phyloP scores from a whole-genome alignment of 2,113 vertebrate species.

The Lycocorax pyrrhopterus region DNA sequence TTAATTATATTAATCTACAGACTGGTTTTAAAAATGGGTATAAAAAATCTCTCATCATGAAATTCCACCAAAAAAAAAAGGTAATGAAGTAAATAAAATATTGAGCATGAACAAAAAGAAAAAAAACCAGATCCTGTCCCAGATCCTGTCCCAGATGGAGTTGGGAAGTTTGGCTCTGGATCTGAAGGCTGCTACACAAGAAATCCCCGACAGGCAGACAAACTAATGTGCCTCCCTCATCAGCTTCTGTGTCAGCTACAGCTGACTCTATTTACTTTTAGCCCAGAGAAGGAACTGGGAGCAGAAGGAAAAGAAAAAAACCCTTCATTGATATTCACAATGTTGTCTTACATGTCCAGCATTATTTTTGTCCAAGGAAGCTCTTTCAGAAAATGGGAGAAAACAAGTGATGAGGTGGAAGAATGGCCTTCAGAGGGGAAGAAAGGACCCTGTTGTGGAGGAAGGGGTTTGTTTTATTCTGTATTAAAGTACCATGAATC shows the following conservation, averaged over 20 bases:
- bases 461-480: not conserved
- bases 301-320: not conserved
- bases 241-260: slow-evolving; percentile 51
- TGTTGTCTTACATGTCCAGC: slow-evolving; percentile 22
- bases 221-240: slow-evolving; percentile 20
- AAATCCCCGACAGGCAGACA: not conserved
- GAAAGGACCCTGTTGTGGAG: not conserved
- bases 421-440: not conserved
- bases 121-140: not conserved
- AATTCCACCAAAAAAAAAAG: not conserved
- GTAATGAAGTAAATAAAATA: not conserved
- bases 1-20: not conserved
- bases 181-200: slow-evolving; percentile 20
- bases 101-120: not conserved
- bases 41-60: not conserved
- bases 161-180: not conserved
- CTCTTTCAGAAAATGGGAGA: slow-evolving; percentile 37
- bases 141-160: slow-evolving; percentile 21
- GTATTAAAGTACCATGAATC: not conserved
- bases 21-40: not conserved
- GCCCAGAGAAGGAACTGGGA: slow-evolving; percentile 16
- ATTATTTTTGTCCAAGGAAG: slow-evolving; percentile 29
- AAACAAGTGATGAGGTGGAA: slow-evolving; percentile 30
- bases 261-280: slow-evolving; percentile 53
- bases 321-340: slow-evolving; percentile 63